These are phyloP conservation scores for Paramormyrops kingsleyae DNA, from an alignment of 2,113 vertebrate species.

Conservation along the genomic window DNA sequence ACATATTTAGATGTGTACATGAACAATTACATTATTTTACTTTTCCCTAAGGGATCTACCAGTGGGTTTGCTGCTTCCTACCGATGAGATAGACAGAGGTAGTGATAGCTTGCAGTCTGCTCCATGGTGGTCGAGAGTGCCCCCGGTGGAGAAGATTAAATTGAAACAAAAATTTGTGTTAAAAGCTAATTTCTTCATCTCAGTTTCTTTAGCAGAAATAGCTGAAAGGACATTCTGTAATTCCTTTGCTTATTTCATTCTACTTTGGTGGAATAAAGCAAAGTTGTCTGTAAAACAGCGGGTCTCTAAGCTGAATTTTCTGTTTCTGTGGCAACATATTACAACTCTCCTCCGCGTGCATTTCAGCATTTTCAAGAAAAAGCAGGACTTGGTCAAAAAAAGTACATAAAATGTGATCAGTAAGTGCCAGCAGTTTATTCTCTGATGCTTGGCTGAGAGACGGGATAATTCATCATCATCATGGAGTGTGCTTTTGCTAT, in stretches of 20 bases:
- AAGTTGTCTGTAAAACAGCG: neutral
- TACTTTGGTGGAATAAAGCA: neutral
- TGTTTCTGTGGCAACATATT: neutral
- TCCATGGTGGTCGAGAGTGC: neutral
- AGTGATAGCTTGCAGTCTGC: neutral
- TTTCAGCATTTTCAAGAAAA: neutral
- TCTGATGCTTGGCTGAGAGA: neutral
- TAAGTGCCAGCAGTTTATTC: neutral
- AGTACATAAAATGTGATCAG: neutral
- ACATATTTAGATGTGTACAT: neutral
- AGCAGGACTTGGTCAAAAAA: neutral
- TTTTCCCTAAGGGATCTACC: neutral
- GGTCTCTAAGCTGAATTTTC: neutral
- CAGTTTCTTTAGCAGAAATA: neutral
- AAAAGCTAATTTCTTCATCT: neutral
- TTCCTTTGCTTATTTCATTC: neutral
- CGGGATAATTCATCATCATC: neutral
- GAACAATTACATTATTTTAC: neutral
- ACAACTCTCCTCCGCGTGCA: neutral
- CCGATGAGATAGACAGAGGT: neutral
- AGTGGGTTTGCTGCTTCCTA: neutral
- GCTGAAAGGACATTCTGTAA: neutral
- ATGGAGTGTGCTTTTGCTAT: neutral
- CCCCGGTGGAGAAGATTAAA: neutral
- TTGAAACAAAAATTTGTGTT: neutral